These are phyloP conservation scores for Heliconius melpomene DNA, from an alignment of 1,140 invertebrate genomes.

Conservation along the genomic window DNA sequence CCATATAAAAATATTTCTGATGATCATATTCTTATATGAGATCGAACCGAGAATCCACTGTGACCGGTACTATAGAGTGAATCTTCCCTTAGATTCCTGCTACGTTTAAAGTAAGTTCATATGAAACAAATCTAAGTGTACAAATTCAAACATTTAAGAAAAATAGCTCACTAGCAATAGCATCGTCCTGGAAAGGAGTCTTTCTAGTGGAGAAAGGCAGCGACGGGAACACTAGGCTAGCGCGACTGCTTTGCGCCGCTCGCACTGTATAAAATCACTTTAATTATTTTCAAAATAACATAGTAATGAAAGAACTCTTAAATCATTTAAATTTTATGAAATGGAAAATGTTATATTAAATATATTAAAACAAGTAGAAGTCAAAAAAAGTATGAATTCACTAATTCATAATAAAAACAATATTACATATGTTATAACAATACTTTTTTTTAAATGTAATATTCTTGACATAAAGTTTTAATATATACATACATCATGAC, in stretches of 20 bases:
- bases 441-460: no score
- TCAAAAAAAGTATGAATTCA: no score
- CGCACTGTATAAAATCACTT: constrained; percentile 67
- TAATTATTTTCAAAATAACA: constrained; percentile 1
- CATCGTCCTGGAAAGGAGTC: constrained; percentile 74
- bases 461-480: no score
- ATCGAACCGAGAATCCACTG: no score
- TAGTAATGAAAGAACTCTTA: neutral
- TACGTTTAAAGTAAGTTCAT: no score
- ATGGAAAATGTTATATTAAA: neutral
- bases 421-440: no score
- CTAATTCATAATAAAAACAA: no score
- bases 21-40: no score
- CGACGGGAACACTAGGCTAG: constrained; percentile 89
- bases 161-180: constrained; percentile 63
- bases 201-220: constrained; percentile 81
- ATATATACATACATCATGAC: no score
- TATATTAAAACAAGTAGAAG: neutral
- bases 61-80: no score
- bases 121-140: neutral
- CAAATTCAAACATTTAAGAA: constrained; percentile 15
- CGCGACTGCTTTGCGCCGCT: constrained; percentile 86
- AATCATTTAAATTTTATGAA: neutral
- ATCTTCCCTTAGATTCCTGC: no score
- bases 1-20: no score